Conservation (phyloP, 2,113 vertebrate genomes). For the Fulmarus glacialis region DNA sequence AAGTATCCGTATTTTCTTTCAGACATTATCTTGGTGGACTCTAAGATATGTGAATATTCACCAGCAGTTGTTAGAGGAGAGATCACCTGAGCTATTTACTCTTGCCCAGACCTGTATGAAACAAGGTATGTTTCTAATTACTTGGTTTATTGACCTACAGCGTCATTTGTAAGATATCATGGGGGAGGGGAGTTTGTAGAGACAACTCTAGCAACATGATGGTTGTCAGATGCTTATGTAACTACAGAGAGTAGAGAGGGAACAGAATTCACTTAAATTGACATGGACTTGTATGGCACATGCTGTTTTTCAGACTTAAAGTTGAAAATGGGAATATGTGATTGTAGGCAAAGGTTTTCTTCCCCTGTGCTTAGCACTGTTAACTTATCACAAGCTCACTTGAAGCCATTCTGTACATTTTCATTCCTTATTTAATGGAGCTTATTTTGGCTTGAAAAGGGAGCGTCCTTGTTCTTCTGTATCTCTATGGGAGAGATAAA, state of each 20-base stretch:
- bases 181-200: not conserved
- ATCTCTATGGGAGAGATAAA: not conserved
- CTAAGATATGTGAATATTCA: conserved; percentile 87
- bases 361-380: not conserved
- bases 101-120: conserved; percentile 80
- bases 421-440: not conserved
- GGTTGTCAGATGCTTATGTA: not conserved
- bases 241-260: not conserved
- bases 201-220: not conserved
- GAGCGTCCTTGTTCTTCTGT: not conserved
- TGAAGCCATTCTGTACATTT: not conserved
- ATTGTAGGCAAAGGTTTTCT: not conserved
- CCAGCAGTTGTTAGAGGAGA: conserved; percentile 91
- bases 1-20: not conserved
- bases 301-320: not conserved
- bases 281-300: not conserved
- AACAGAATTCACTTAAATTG: not conserved
- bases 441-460: not conserved
- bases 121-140: conserved; percentile 75
- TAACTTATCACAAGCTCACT: not conserved
- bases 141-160: not conserved
- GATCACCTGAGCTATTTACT: conserved; percentile 83
- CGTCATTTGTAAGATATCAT: not conserved
- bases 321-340: not conserved
- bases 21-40: conserved; percentile 94